Conservation (phyloP, 2,888 invertebrate species). For the Dryobota labecula region DNA sequence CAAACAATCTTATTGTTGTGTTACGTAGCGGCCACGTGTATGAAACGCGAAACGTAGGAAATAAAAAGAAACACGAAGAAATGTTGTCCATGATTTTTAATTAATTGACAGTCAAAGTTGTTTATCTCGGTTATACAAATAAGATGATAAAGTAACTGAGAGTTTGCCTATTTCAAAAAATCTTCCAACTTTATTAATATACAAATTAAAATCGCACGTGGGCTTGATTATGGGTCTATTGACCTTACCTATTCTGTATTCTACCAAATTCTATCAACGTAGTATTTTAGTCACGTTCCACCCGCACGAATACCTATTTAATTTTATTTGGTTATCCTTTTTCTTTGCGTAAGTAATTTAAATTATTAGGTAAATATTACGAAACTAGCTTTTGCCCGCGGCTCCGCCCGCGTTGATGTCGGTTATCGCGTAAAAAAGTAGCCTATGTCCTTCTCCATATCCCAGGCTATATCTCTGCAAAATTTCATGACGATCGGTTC, state of each 20-base stretch:
- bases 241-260: constrained; percentile 32
- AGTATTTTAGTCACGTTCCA: constrained; percentile 31
- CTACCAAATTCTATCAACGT: constrained; percentile 2
- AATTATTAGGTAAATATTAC: constrained; percentile 8
- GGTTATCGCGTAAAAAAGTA: too few relatives aligned
- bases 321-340: constrained; percentile 12
- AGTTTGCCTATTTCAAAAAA: neutral
- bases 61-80: neutral
- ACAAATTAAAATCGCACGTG: constrained; percentile 21
- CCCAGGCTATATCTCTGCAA: too few relatives aligned
- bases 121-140: neutral
- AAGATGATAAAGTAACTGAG: neutral
- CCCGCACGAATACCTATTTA: neutral
- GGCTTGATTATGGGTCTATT: constrained; percentile 36
- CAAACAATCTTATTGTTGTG: neutral
- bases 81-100: neutral
- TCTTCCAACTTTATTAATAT: constrained; percentile 19
- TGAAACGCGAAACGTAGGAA: neutral
- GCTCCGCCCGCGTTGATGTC: too few relatives aligned
- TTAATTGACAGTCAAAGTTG: neutral
- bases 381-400: too few relatives aligned
- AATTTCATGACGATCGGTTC: too few relatives aligned
- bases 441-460: too few relatives aligned
- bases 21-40: neutral
- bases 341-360: neutral